Conservation (phyloP, 2,113 vertebrate species). For the Boleophthalmus pectinirostris region DNA sequence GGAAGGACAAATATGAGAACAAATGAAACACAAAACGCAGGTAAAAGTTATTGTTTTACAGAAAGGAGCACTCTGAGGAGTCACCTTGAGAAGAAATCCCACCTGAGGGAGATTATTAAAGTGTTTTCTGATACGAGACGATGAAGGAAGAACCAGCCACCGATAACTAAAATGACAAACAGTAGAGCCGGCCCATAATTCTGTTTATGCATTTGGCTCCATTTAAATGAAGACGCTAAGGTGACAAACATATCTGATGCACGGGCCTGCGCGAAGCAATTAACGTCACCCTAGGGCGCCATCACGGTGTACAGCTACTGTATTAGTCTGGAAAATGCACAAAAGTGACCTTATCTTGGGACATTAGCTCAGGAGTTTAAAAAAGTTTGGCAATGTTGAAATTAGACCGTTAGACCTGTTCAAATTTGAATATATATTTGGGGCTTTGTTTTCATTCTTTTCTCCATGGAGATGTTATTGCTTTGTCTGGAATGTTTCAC, state of each 20-base stretch:
- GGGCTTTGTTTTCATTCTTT: no score
- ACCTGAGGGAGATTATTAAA: conserved; percentile 5
- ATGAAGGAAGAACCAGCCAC: not conserved
- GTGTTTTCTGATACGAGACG: conserved; percentile 5
- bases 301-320: not conserved
- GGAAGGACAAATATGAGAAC: not conserved
- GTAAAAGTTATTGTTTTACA: not conserved
- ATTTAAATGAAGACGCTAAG: not conserved
- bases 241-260: conserved; percentile 8
- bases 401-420: not conserved
- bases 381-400: not conserved
- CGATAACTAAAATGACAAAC: conserved; percentile 2
- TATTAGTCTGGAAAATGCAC: not conserved
- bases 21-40: not conserved
- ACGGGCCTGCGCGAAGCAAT: not conserved
- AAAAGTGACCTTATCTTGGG: not conserved
- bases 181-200: not conserved
- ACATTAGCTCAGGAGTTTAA: not conserved
- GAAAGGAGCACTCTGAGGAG: not conserved
- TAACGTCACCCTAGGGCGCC: conserved; percentile 1
- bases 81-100: conserved; percentile 6
- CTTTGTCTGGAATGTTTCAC: no score
- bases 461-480: no score
- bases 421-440: no score
- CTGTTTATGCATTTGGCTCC: not conserved